These are phyloP conservation scores for Ornithoptera alexandrae DNA, from an alignment of 2,888 invertebrate genomes.

Conservation along the genomic window DNA sequence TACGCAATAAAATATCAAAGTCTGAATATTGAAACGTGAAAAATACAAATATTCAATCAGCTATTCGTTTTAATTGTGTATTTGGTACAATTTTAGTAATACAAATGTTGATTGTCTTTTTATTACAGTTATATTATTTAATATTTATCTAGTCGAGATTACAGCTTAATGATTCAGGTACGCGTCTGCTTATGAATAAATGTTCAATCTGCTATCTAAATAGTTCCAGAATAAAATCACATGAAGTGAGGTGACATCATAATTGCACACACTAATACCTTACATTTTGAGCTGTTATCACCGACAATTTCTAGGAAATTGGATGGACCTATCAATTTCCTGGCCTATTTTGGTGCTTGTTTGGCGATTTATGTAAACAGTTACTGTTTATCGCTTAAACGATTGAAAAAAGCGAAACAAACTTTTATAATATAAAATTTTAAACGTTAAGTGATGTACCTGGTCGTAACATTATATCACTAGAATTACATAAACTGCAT, in stretches of 20 bases:
- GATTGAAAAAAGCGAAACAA: neutral
- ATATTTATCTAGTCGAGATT: neutral
- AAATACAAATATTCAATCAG: too few relatives aligned
- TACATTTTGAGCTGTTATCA: conserved; percentile 55
- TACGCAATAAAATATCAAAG: too few relatives aligned
- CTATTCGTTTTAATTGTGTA: too few relatives aligned
- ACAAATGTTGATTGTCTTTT: too few relatives aligned
- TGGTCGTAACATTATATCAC: too few relatives aligned
- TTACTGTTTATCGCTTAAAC: conserved; percentile 4
- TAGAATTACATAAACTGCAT: too few relatives aligned
- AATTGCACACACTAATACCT: conserved; percentile 42
- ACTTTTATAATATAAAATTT: neutral
- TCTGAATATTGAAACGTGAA: too few relatives aligned
- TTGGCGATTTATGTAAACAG: conserved; percentile 29
- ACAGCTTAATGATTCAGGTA: neutral
- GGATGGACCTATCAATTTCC: conserved; percentile 61
- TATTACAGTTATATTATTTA: too few relatives aligned
- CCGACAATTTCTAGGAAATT: conserved; percentile 56
- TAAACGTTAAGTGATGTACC: too few relatives aligned
- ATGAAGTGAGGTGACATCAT: conserved; percentile 51
- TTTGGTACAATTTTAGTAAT: too few relatives aligned
- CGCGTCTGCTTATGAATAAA: neutral
- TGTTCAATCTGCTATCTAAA: neutral
- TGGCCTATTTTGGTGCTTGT: conserved; percentile 50
- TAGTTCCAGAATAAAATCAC: conserved; percentile 44